Base-by-base conservation (phyloP, 1,140 invertebrate species). In the Heliconius congener region DNA sequence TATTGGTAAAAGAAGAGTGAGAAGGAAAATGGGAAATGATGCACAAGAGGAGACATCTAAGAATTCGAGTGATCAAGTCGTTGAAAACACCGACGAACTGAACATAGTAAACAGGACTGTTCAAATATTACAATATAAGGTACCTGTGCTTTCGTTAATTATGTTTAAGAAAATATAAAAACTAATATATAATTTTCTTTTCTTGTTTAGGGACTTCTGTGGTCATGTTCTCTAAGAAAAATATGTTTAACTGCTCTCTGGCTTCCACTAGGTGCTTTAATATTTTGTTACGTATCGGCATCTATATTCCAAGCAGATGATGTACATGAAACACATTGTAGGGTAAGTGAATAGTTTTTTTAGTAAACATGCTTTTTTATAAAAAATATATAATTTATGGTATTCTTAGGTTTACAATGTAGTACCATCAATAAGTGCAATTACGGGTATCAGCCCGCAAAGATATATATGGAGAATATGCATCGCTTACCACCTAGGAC, bases 401-500 rank as follows among this genome's bases (percentile, higher is more conserved):
- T 60, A 66, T 76, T 80, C 89, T 72, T 76, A 98, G 98, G 98
- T 98, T 80, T 98, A 98, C 91, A 98, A 98, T 95, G 96, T 98
- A 94, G 96, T 98, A 88, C 98, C 98, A 86, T 98, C 97, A 86
- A 98, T 98, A 95, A 98, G 97, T 96, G 97, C 98, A 80, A 97
- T 98, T 91, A 98, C 98, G 79, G 98, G 98, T 34, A 97, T 98
- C 86, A 98, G 97, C 86, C 98, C 98, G 52, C 98, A 99, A 93
- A 96, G 97, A 85, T 99, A 99, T 95, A 95, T 99, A 83, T 99
- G 98, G 98, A 96, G 98, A 86, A 97, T 98, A 85, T 97, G 97
- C 90, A 97, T 99, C 85, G 98, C 98, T 66, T 96, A 99, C 82
- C 98, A 99, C 90, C 96, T 98, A 90, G 97, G 97, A 87, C 98